phyloP scores from a whole-genome alignment of 2,797 vertebrate species.

The Pantherophis alleghaniensis region DNA sequence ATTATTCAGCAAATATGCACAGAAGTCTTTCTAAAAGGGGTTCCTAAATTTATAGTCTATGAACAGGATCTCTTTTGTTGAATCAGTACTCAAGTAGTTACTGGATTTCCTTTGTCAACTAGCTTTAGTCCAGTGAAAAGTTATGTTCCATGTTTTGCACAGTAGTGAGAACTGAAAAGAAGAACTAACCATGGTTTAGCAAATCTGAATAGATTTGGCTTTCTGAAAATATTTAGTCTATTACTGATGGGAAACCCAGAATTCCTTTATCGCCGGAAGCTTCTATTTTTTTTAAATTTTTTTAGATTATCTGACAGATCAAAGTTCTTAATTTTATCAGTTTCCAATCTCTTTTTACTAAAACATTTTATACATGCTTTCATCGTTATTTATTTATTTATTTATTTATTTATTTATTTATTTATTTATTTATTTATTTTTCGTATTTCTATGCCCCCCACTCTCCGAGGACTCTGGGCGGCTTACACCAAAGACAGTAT shows the following conservation, averaged over 20 bases:
- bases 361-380: background rate
- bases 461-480: no score
- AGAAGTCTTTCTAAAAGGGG: background rate
- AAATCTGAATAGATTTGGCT: background rate
- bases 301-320: background rate
- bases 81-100: background rate
- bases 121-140: background rate
- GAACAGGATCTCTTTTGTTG: background rate
- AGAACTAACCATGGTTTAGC: background rate
- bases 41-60: background rate
- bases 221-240: background rate
- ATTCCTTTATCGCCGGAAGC: background rate
- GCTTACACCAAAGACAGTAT: no score
- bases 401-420: no score
- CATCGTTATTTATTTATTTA: background rate
- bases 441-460: no score
- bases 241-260: background rate
- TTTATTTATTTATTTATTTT: no score
- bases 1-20: background rate
- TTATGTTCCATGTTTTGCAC: background rate
- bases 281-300: background rate
- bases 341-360: background rate
- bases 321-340: background rate
- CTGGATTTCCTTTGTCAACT: background rate
- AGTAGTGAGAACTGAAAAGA: background rate